Conservation (phyloP, 2,113 vertebrate genomes). For the Otolemur garnettii region DNA sequence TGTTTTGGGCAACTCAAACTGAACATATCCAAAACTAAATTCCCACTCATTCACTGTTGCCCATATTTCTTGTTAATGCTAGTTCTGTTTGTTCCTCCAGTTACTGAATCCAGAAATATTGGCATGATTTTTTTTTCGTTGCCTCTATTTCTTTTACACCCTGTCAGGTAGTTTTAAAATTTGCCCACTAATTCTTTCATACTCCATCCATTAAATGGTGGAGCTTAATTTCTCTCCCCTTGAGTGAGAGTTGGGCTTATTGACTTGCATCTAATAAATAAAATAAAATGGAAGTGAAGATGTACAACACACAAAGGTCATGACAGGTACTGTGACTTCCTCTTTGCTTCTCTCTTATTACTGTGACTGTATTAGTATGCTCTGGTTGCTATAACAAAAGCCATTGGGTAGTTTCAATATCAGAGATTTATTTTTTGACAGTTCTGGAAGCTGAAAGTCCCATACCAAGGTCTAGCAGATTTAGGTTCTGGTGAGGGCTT, state of each 20-base stretch:
- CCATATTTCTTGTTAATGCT: not conserved
- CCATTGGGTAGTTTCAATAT: not conserved
- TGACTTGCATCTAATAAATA: not conserved
- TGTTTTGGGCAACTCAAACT: not conserved
- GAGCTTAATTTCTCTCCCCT: not conserved
- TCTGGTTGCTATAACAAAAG: not conserved
- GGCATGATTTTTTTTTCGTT: not conserved
- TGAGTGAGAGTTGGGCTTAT: not conserved
- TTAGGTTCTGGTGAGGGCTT: not conserved
- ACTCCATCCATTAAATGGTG: not conserved
- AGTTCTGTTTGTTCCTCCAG: not conserved
- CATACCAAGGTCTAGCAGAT: not conserved
- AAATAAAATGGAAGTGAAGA: not conserved
- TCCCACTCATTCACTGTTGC: not conserved
- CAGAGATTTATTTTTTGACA: not conserved
- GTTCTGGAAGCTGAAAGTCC: not conserved
- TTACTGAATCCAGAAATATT: not conserved
- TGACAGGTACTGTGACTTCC: not conserved
- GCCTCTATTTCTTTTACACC: not conserved
- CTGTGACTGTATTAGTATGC: not conserved
- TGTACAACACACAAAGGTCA: not conserved
- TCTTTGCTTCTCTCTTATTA: not conserved
- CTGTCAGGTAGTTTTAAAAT: not conserved
- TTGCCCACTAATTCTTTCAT: not conserved
- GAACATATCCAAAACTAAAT: not conserved